Base-by-base conservation (phyloP, 2,113 vertebrate species). In the Xiphophorus maculatus region DNA sequence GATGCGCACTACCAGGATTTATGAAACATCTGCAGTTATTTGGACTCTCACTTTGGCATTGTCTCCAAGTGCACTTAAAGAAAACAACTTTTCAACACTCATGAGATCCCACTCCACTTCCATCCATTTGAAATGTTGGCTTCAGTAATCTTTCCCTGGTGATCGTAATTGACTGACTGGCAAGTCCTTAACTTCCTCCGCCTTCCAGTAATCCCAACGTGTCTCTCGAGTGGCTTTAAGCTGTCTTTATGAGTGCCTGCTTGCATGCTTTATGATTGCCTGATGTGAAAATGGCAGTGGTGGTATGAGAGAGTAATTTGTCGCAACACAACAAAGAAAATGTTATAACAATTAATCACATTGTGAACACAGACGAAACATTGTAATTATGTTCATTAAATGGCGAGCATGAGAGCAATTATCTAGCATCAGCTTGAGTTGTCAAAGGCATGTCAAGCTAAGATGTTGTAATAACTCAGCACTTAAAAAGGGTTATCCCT, bases 341-440 rank as follows among this genome's bases (percentile, higher is more conserved):
- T 86, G 91, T 92, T 92, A 92, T 93, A 94, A 93, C 93, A 94
- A 94, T 94, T 94, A 94, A 94, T 95, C 93, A 94, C 73, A 71
- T 92, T 86, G 91, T 87, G 91, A 94, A 90, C 88, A 77, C 88
- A 54, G 89, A 91, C 87, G 89, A 93, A 58, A 94, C 72, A 82
- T 87, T 82, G 93, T 90, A 93, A 94, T 94, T 94, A 93, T 93
- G 93, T 94, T 95, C 92, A 94, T 95, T 94, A 93, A 94, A 92
- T 88, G 90, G 93, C 81, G 86, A 94, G 92, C 91, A 88, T 60
- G 74, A 81, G 91, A 90, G 90, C 90, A 94, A 95, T 95, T 94
- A 94, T 92, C 90, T 87, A 73, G 79, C 88, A 88, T 92, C 90
- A 73, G 83, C 83, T 84, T 67, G 74, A 80, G 80, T 91, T 92